Base-by-base conservation (phyloP, 1,140 invertebrate species). In the Doryteuthis pealeii region DNA sequence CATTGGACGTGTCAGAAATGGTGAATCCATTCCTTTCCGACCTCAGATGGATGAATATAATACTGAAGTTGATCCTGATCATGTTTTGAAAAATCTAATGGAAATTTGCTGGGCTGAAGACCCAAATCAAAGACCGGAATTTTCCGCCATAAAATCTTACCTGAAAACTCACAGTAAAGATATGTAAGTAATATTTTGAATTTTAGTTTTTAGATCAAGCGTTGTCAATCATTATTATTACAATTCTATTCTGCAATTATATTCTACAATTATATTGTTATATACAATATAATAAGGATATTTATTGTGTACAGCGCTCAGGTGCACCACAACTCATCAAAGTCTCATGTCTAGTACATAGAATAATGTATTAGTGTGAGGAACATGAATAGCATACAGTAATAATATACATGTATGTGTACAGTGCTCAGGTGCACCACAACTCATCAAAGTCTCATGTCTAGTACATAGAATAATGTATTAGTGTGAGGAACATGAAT, bases 31-130 rank as follows among this genome's bases (percentile, higher is more conserved):
- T 12, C 78, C 79, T 4, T 83, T 76, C 71, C 70, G 82, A 15
- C 82, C 82, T 3, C 18, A 22, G 6, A 22, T 62, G 22, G 10
- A 40, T 40, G 35, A 40, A 40, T n/a, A n/a, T n/a, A 12, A 62
- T 15, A 6, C 54, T 14, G 35, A 73, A 26, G 71, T 83, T 0
- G 71, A 72, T 15, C 31, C 43, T 0, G 77, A 78, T 18, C 67
- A 78, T 28, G 73, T 62, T 70, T n/a, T 83, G 0, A 31, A 74
- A 32, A 80, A 83, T 40, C 43, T 84, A 14, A 82, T 84, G 83
- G 68, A 73, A n/a, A 78, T 79, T 54, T 81, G 81, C 28, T 84
- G 81, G 80, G 81, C 80, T 35, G 81, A 84, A 72, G 75, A 78
- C 22, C 79, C 80, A 12, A 49, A 75, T 26, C 78, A 80, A 31